Conservation (phyloP, 2,797 vertebrate species). For the Oophaga sylvatica region DNA sequence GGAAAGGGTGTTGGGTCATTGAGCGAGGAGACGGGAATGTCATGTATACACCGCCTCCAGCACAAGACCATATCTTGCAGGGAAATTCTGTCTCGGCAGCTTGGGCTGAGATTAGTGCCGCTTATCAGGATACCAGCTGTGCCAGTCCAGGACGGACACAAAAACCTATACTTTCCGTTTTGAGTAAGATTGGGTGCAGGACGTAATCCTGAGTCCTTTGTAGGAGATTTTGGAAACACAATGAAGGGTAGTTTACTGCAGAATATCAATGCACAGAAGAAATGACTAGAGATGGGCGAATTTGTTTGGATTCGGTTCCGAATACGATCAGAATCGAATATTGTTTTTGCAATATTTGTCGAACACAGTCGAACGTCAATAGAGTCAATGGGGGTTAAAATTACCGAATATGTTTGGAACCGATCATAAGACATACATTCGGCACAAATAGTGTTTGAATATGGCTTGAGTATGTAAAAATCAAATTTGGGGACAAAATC, state of each 20-base stretch:
- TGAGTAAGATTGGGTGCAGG: neutral
- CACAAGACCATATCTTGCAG: conserved; percentile 11
- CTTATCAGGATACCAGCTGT: conserved; percentile 35
- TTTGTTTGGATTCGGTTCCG: no score
- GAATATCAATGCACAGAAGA: neutral
- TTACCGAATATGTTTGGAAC: no score
- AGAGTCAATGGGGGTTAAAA: no score
- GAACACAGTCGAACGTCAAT: no score
- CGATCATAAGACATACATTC: no score
- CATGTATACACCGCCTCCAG: conserved; percentile 12
- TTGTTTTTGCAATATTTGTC: no score
- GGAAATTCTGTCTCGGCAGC: neutral
- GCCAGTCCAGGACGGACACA: conserved; percentile 9
- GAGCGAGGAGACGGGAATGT: conserved; percentile 43
- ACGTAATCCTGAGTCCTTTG: conserved; percentile 15
- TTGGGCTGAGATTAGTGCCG: conserved; percentile 14
- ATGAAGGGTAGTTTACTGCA: neutral
- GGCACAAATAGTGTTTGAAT: no score
- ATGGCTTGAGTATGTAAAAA: no score
- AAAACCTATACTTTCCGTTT: neutral
- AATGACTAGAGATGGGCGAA: no score
- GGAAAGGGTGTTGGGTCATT: conserved; percentile 25
- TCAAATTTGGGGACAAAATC: no score
- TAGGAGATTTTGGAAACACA: conserved; percentile 1
- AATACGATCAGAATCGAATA: no score